A percentile compares a stretch with the other conserved stretches of the same genome.
phyloP scores from a whole-genome alignment of 2,113 vertebrate species.

The Gadus macrocephalus region DNA sequence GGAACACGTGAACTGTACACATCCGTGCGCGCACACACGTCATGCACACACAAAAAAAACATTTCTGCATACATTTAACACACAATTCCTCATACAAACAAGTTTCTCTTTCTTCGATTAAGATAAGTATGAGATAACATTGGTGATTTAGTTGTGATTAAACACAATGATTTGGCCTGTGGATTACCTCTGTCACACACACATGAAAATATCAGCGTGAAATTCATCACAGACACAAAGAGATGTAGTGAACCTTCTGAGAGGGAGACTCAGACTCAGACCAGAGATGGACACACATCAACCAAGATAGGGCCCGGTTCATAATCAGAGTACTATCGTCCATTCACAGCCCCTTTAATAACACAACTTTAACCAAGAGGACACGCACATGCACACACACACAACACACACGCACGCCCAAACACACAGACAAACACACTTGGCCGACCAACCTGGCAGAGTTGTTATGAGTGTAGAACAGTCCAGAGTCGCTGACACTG shows the following conservation, averaged over 20 bases:
- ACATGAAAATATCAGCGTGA: not conserved
- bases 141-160: conserved; percentile 58
- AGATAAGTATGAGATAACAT: conserved; percentile 58
- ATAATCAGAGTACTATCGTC: not conserved
- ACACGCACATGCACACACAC: conserved; percentile 15
- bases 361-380: conserved; percentile 1
- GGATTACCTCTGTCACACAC: conserved; percentile 4
- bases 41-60: no score
- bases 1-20: no score
- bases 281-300: not conserved
- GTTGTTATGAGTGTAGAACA: conserved; percentile 56
- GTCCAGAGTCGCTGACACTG: conserved; percentile 69
- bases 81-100: no score
- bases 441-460: conserved; percentile 61
- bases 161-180: conserved; percentile 35
- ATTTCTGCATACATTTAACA: no score
- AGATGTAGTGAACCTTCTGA: no score
- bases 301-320: not conserved
- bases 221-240: no score
- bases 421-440: conserved; percentile 15
- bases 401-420: not conserved
- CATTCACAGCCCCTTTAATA: conserved; percentile 12
- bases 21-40: no score
- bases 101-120: not conserved
- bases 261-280: no score